Evolutionary conservation across 64 coral and sea anemone species (phyloP).

Genomic region (Anthopleura sola): DNA sequence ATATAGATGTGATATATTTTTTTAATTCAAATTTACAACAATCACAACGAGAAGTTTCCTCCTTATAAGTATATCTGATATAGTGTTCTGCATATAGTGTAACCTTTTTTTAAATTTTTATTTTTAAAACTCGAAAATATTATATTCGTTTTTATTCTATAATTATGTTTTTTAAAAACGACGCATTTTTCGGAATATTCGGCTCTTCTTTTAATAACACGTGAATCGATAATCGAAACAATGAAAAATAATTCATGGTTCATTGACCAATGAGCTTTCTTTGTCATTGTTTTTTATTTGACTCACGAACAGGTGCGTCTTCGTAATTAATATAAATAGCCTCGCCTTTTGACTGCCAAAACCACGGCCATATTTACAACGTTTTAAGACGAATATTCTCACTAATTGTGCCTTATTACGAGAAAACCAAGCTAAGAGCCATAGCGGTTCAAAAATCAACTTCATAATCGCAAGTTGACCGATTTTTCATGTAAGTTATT

Average conservation of each 20-base stretch:
- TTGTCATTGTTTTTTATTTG: not conserved
- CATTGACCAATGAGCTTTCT: constrained; percentile 1
- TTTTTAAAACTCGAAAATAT: too few relatives aligned
- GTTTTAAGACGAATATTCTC: not conserved
- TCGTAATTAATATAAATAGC: constrained; percentile 9
- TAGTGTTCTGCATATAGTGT: too few relatives aligned
- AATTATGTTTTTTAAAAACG: too few relatives aligned
- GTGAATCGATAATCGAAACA: not conserved
- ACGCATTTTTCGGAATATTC: too few relatives aligned
- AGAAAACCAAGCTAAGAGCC: not conserved
- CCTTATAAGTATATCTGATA: too few relatives aligned
- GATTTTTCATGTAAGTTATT: not conserved
- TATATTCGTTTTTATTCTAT: too few relatives aligned
- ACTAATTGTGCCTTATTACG: constrained; percentile 6
- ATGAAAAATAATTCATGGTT: not conserved
- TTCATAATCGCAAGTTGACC: not conserved
- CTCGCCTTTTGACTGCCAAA: constrained; percentile 19
- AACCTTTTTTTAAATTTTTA: too few relatives aligned
- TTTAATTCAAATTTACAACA: too few relatives aligned
- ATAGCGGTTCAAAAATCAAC: not conserved
- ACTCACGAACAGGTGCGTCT: not conserved
- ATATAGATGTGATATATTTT: too few relatives aligned
- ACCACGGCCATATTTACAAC: constrained; percentile 2
- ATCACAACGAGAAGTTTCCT: too few relatives aligned
- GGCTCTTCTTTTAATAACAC: not conserved